Evolutionary conservation across 2,113 vertebrate genomes (phyloP).

Genomic region (Mohoua ochrocephala): DNA sequence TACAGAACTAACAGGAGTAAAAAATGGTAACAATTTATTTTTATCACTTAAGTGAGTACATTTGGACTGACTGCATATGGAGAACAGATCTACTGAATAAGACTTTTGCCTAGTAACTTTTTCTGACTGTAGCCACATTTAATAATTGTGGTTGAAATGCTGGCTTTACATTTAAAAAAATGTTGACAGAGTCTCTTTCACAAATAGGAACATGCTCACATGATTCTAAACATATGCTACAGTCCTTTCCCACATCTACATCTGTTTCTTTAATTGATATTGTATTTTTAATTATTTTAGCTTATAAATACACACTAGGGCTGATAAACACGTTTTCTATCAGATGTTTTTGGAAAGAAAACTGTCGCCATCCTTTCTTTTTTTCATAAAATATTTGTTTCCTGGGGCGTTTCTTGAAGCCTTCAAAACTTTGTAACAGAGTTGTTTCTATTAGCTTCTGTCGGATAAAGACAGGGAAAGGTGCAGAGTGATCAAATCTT

Average conservation of each 20-base stretch:
- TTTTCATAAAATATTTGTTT: background rate
- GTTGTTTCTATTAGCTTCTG: background rate
- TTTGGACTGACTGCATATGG: constrained; percentile 33
- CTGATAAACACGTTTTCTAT: constrained; percentile 35
- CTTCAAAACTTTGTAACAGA: background rate
- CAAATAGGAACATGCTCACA: constrained; percentile 40
- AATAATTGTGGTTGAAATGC: constrained; percentile 59
- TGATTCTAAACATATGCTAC: constrained; percentile 33
- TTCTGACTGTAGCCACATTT: constrained; percentile 57
- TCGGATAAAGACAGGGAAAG: background rate
- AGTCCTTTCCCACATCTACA: constrained; percentile 41
- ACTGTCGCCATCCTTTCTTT: background rate
- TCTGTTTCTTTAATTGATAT: constrained; percentile 55
- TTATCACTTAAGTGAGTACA: constrained; percentile 42
- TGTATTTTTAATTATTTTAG: constrained; percentile 61
- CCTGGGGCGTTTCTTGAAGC: background rate
- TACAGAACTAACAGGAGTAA: constrained; percentile 41
- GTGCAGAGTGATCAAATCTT: background rate
- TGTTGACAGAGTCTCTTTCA: constrained; percentile 59
- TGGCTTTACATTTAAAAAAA: constrained; percentile 64
- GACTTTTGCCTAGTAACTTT: constrained; percentile 50
- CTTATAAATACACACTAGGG: constrained; percentile 36
- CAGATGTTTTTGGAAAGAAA: constrained; percentile 18
- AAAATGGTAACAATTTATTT: constrained; percentile 55
- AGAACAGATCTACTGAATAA: constrained; percentile 38